These are phyloP conservation scores for Trypoxylus dichotomus DNA, from an alignment of 1,140 invertebrate genomes.

Conservation along the genomic window DNA sequence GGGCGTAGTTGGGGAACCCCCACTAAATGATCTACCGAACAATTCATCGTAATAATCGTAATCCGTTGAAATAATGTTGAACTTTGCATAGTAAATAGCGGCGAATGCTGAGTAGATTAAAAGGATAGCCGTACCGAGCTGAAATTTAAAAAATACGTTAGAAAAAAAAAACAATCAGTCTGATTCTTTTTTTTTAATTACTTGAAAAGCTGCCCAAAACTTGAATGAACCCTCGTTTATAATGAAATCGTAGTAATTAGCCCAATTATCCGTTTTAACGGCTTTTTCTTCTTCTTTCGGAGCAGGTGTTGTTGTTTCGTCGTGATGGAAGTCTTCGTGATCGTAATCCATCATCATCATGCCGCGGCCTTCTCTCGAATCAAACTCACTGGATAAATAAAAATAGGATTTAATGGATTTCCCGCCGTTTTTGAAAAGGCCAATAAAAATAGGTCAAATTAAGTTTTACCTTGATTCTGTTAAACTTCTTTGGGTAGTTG, in stretches of 20 bases:
- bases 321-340: conserved; percentile 38
- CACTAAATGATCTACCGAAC: conserved; percentile 51
- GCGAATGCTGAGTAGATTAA: conserved; percentile 81
- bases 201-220: conserved; percentile 84
- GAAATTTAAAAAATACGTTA: conserved; percentile 47
- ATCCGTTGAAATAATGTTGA: conserved; percentile 74
- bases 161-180: not conserved
- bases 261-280: conserved; percentile 66
- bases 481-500: conserved; percentile 22
- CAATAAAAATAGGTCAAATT: not conserved
- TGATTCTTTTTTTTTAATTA: conserved; percentile 52
- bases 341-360: conserved; percentile 42
- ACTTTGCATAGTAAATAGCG: conserved; percentile 83
- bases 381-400: conserved; percentile 40
- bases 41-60: conserved; percentile 68
- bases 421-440: not conserved
- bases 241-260: conserved; percentile 79
- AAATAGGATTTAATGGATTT: not conserved
- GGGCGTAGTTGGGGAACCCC: conserved; percentile 38
- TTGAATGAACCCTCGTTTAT: conserved; percentile 85
- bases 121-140: conserved; percentile 75
- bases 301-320: conserved; percentile 44
- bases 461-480: not conserved
- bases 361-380: conserved; percentile 45
- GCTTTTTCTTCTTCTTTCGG: conserved; percentile 49